These are phyloP conservation scores for Halictus rubicundus DNA, from an alignment of 1,140 invertebrate genomes.

Conservation along the genomic window DNA sequence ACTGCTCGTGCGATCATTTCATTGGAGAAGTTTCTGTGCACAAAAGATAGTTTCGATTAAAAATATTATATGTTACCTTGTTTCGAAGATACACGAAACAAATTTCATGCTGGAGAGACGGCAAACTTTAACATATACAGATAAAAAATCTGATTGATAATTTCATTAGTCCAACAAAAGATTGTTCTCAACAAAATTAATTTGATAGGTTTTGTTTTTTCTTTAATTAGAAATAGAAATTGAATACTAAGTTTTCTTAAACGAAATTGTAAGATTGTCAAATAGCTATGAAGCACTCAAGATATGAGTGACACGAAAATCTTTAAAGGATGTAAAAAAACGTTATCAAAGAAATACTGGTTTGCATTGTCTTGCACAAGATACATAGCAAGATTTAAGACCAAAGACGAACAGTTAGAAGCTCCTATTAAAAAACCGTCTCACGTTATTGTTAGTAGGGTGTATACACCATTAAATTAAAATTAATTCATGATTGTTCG, in stretches of 20 bases:
- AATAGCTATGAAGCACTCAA: background rate
- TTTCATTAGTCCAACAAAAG: background rate
- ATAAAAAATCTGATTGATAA: slow-evolving; percentile 12
- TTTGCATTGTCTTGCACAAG: background rate
- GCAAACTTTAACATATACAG: background rate
- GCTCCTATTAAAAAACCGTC: slow-evolving; percentile 6
- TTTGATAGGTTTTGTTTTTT: background rate
- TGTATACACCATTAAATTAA: background rate
- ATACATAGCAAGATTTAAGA: slow-evolving; percentile 23
- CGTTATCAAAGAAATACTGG: too few species aligned
- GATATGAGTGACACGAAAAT: too few species aligned
- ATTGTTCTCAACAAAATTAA: slow-evolving; percentile 18
- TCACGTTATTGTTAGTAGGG: slow-evolving; percentile 14
- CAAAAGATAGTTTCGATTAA: background rate
- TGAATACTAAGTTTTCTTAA: slow-evolving; percentile 5
- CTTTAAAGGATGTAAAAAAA: too few species aligned
- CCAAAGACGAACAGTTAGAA: slow-evolving; percentile 22
- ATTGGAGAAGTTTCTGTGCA: background rate
- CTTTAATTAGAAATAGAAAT: background rate
- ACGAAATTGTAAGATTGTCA: background rate
- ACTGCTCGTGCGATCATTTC: background rate
- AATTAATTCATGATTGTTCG: background rate
- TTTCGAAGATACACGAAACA: slow-evolving; percentile 10
- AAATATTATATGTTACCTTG: too few species aligned
- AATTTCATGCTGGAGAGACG: background rate